phyloP scores from a whole-genome alignment of 2,113 vertebrate species.

The Zapus hudsonius region DNA sequence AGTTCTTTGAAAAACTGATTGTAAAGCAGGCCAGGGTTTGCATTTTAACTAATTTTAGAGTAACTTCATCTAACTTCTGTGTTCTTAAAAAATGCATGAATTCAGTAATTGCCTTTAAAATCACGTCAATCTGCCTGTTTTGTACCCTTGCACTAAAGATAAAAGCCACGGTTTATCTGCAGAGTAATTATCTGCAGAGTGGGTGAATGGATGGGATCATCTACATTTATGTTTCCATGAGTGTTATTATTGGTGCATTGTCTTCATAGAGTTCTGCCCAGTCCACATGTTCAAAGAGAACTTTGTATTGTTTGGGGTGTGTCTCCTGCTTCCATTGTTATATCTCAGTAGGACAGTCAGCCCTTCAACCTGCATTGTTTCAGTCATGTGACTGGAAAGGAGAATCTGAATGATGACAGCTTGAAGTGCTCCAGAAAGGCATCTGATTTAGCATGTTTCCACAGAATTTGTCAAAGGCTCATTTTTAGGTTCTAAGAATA shows the following conservation, averaged over 20 bases:
- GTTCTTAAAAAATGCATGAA: constrained; percentile 76
- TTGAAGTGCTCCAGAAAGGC: neutral
- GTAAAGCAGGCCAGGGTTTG: constrained; percentile 74
- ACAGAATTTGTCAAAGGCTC: neutral
- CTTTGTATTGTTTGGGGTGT: constrained; percentile 24
- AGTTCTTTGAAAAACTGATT: constrained; percentile 83
- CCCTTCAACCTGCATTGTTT: constrained; percentile 42
- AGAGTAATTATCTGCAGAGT: constrained; percentile 74
- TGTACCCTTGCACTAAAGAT: constrained; percentile 62
- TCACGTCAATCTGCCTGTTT: constrained; percentile 71
- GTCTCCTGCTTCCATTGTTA: constrained; percentile 52
- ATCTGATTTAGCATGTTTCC: neutral
- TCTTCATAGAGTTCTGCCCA: constrained; percentile 15
- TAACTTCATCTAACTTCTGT: constrained; percentile 74
- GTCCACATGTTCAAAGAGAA: constrained; percentile 41
- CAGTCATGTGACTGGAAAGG: constrained; percentile 47
- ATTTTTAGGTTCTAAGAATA: constrained; percentile 18
- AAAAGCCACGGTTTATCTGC: constrained; percentile 68
- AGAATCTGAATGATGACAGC: constrained; percentile 49
- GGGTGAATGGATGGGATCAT: constrained; percentile 64
- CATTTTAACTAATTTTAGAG: constrained; percentile 83
- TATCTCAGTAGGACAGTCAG: constrained; percentile 33
- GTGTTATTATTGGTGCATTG: constrained; percentile 61
- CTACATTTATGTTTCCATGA: constrained; percentile 66
- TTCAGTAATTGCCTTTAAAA: constrained; percentile 76